Evolutionary conservation across 2,797 vertebrate species (phyloP).

Genomic region (Lepus oiostolus): DNA sequence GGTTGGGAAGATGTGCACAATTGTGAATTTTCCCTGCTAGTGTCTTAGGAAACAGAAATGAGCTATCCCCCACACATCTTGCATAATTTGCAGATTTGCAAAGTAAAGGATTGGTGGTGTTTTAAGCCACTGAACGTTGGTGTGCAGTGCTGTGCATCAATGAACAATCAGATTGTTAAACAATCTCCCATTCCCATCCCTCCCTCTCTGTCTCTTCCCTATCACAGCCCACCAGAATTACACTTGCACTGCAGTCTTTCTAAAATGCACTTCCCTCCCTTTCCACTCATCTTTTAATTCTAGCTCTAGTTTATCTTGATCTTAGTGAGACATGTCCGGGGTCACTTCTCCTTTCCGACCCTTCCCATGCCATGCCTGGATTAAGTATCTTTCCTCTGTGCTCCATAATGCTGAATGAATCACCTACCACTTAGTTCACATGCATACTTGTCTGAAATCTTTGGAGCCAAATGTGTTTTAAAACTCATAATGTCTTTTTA

Average conservation of each 20-base stretch:
- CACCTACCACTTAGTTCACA: not conserved
- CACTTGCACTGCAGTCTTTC: rapidly evolving
- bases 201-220: not conserved
- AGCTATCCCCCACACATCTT: not conserved
- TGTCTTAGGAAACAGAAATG: not conserved
- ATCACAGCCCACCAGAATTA: not conserved
- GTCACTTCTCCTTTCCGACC: not conserved
- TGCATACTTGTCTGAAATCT: not conserved
- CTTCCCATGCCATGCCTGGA: not conserved
- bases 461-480: not conserved
- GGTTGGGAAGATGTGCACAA: too few species aligned
- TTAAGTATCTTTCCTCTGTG: not conserved
- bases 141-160: not conserved
- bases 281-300: not conserved
- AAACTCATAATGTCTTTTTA: not conserved
- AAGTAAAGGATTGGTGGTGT: not conserved
- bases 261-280: not conserved
- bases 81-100: not conserved
- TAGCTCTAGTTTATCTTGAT: not conserved
- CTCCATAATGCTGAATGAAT: not conserved
- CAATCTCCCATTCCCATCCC: not conserved
- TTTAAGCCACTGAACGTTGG: not conserved
- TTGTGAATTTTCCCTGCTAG: not conserved
- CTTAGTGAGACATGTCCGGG: not conserved
- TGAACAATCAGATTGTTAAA: not conserved